Percentiles rank a stretch among this genome's conserved stretches.
Conservation (phyloP, 2,797 vertebrate species). For the Phyllotis vaccarum region DNA sequence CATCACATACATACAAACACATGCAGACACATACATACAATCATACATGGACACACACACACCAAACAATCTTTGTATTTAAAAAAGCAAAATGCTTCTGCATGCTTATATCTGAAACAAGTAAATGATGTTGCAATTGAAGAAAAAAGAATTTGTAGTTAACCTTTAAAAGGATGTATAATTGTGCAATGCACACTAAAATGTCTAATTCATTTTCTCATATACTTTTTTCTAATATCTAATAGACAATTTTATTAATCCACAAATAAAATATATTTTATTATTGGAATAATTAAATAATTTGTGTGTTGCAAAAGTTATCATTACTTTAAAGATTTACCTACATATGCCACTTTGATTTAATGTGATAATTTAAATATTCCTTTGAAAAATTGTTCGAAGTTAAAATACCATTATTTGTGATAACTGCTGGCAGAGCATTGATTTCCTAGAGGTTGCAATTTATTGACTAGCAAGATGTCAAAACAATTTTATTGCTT, state of each 20-base stretch:
- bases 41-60: fast-evolving
- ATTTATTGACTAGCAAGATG: neutral
- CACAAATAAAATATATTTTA: neutral
- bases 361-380: neutral
- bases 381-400: neutral
- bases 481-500: neutral
- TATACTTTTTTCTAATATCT: neutral
- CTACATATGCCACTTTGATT: neutral
- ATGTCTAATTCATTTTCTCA: neutral
- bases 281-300: neutral
- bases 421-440: neutral
- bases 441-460: neutral
- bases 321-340: neutral
- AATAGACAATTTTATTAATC: neutral
- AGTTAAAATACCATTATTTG: neutral
- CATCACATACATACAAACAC: neutral
- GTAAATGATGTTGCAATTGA: fast-evolving
- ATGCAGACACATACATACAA: neutral
- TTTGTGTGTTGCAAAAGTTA: neutral
- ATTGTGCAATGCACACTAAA: neutral
- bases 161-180: neutral
- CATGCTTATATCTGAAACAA: neutral
- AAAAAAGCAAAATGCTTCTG: neutral
- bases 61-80: neutral
- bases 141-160: neutral